Conservation (phyloP, 2,113 vertebrate species). For the Motacilla tschutschensis region DNA sequence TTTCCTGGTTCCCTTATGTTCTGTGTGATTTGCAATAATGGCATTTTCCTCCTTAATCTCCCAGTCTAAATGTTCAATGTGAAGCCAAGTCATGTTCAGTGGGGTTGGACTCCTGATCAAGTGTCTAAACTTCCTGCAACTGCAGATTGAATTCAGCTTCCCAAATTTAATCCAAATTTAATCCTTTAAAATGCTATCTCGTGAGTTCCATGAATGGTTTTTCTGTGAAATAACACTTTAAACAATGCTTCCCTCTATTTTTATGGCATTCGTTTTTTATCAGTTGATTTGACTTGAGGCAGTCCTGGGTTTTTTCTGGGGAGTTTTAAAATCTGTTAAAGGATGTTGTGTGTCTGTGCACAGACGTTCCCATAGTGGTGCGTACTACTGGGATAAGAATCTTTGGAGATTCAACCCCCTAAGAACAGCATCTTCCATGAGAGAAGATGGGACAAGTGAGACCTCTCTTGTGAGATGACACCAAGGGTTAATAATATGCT, state of each 20-base stretch:
- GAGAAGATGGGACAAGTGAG: background rate
- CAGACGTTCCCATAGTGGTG: background rate
- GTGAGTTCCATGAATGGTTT: background rate
- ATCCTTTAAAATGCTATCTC: background rate
- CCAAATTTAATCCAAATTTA: background rate
- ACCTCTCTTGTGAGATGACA: background rate
- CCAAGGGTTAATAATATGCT: background rate
- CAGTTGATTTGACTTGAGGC: background rate
- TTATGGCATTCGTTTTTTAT: background rate
- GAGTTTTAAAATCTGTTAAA: background rate
- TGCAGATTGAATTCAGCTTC: constrained; percentile 2
- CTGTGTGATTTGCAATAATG: background rate
- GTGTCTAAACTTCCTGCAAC: background rate
- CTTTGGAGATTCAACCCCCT: background rate
- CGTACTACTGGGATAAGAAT: background rate
- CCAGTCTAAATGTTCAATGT: background rate
- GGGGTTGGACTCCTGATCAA: background rate
- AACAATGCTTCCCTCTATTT: background rate
- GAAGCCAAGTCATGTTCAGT: background rate
- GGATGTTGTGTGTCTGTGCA: background rate
- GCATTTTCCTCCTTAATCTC: background rate
- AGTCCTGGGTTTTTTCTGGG: background rate
- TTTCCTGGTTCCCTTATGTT: background rate
- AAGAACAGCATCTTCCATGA: background rate
- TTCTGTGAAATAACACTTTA: background rate